Evolutionary conservation across 2,888 invertebrate genomes (phyloP).

Genomic region (Plusia festucae): DNA sequence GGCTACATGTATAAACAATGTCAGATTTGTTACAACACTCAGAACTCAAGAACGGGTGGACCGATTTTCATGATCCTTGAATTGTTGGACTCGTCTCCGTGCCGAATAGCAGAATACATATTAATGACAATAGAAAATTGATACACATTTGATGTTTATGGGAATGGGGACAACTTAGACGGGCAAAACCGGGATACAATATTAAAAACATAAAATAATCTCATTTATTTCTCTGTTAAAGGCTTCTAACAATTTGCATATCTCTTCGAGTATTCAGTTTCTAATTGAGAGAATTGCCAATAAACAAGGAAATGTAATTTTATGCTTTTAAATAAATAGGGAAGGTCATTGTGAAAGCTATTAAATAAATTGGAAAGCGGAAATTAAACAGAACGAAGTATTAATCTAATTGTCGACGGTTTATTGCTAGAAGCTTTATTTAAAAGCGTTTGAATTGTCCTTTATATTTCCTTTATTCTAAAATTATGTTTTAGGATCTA

Average conservation of each 20-base stretch:
- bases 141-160: too few species aligned
- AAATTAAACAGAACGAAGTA: slow-evolving; percentile 53
- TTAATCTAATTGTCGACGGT: slow-evolving; percentile 51
- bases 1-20: too few species aligned
- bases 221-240: not conserved
- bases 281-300: slow-evolving; percentile 37
- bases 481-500: not conserved
- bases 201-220: not conserved
- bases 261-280: slow-evolving; percentile 12
- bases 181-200: too few species aligned
- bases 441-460: slow-evolving; percentile 32
- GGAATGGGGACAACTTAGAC: too few species aligned
- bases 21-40: too few species aligned
- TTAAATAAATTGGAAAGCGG: slow-evolving; percentile 54
- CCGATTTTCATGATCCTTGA: too few species aligned
- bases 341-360: slow-evolving; percentile 35
- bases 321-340: slow-evolving; percentile 54
- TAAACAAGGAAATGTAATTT: slow-evolving; percentile 46
- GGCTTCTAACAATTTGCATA: not conserved
- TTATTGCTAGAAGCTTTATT: slow-evolving; percentile 27
- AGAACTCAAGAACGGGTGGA: too few species aligned
- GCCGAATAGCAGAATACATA: too few species aligned
- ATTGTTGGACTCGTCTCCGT: too few species aligned
- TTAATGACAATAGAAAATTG: too few species aligned
- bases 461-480: slow-evolving; percentile 12